phyloP scores from a whole-genome alignment of 1,140 invertebrate species.

The Streblospio benedicti region DNA sequence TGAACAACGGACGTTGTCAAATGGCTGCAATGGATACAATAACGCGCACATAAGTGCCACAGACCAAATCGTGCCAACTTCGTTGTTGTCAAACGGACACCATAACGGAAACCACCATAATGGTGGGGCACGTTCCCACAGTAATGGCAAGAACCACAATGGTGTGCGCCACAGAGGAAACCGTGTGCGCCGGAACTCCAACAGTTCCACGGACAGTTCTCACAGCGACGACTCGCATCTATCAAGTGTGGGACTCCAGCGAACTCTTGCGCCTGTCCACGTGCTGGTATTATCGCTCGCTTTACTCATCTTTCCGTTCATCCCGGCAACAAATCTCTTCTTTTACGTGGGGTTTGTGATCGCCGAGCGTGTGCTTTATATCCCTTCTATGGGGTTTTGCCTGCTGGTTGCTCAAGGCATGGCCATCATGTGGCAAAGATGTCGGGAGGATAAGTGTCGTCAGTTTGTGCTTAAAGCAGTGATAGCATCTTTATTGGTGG shows the following conservation, averaged over 20 bases:
- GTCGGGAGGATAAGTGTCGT: neutral
- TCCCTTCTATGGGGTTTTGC: slow-evolving; percentile 95
- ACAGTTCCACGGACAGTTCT: neutral
- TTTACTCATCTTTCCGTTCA: slow-evolving; percentile 78
- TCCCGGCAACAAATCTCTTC: slow-evolving; percentile 95
- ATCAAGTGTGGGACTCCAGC: too few species aligned
- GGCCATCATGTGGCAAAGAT: slow-evolving; percentile 22
- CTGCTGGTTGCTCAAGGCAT: slow-evolving; percentile 64
- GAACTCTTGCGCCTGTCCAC: neutral
- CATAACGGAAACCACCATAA: too few species aligned
- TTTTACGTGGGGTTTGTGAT: slow-evolving; percentile 96
- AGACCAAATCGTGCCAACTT: neutral
- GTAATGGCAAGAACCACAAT: too few species aligned
- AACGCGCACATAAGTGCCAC: neutral
- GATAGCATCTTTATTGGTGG: slow-evolving; percentile 39
- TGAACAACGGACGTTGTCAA: neutral
- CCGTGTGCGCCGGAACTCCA: neutral
- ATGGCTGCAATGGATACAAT: neutral
- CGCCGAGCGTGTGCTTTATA: slow-evolving; percentile 88
- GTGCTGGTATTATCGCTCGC: slow-evolving; percentile 51
- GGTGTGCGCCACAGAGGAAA: too few species aligned
- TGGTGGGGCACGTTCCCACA: neutral
- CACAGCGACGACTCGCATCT: neutral
- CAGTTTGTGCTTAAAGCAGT: neutral
- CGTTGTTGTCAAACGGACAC: neutral